Evolutionary conservation across 2,797 vertebrate species (phyloP), one percentile per base, ranked within the genome.

Genomic region (Enteromius radiatus): DNA sequence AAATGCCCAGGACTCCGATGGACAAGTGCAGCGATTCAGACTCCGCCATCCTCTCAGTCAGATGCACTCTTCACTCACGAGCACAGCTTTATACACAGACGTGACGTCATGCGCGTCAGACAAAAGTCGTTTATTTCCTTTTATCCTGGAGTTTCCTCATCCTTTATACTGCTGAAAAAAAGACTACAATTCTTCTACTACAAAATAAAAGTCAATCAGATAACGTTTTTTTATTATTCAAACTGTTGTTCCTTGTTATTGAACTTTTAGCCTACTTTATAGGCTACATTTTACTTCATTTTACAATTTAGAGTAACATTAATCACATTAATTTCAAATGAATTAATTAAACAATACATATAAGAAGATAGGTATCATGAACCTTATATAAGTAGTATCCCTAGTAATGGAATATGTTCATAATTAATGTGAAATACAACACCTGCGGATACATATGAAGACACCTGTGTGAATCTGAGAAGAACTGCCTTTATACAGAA

Each of bases 1-100:
- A 89, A 83, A 96, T 93, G 79, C 89, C 88, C 83, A 95, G 84
- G 52, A 96, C 89, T 43, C 93, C 95, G 52, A 95, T 82, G 28
- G 95, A 95, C 79, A 92, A 87, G 63, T 95, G 93, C 21, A 95
- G 90, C 0, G 95, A 91, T 19, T 68, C 89, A 28, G 86, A 23
- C 12, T 84, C 52, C 0, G 90, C 85, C 94, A 95, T 91, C 17
- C 59, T 80, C 15, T 80, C 19, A 64, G 90, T 1, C 33, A 41
- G 1, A n/a, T 11, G 4, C 11, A 0, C 70, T 15, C 56, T 26
- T 1, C 9, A 3, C 21, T 0, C 19, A 0, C 2, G 1, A 0
- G 2, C 0, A 45, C 65, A 5, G 45, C 12, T 38, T 36, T 85
- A 83, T 77, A 74, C 15, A 1, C 5, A 2, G 9, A 0, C 5